Conservation (phyloP, 2,797 vertebrate species). For the Hafferia zeledoni region DNA sequence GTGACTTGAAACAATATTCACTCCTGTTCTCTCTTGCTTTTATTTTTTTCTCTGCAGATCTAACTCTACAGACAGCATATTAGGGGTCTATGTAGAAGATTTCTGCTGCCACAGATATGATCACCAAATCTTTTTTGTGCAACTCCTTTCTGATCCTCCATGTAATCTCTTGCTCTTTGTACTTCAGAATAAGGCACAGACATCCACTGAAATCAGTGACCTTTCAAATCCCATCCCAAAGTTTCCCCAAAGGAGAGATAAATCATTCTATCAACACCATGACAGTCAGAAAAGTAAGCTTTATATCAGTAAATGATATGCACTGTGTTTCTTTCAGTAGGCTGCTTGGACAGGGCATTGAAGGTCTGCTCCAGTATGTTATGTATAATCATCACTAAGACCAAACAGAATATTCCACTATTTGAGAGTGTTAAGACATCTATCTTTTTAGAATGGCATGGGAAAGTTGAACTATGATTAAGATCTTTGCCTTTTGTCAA, state of each 20-base stretch:
- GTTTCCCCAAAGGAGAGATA: neutral
- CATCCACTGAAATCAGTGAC: neutral
- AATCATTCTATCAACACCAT: neutral
- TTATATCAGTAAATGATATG: neutral
- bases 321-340: neutral
- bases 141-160: neutral
- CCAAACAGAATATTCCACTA: neutral
- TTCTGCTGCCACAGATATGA: neutral
- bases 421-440: neutral
- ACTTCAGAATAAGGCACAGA: neutral
- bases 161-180: neutral
- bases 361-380: neutral
- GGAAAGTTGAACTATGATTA: neutral
- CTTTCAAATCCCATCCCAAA: neutral
- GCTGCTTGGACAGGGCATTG: neutral
- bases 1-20: neutral
- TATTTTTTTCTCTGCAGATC: neutral
- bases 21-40: neutral
- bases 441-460: neutral
- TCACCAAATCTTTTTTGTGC: neutral
- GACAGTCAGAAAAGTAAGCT: neutral
- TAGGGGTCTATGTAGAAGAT: neutral
- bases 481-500: neutral
- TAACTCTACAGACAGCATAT: neutral
- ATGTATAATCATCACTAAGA: neutral